Percentiles rank a stretch among this genome's conserved stretches.
These are phyloP conservation scores for Nymphicus hollandicus DNA, from an alignment of 2,113 vertebrate genomes.

Conservation along the genomic window DNA sequence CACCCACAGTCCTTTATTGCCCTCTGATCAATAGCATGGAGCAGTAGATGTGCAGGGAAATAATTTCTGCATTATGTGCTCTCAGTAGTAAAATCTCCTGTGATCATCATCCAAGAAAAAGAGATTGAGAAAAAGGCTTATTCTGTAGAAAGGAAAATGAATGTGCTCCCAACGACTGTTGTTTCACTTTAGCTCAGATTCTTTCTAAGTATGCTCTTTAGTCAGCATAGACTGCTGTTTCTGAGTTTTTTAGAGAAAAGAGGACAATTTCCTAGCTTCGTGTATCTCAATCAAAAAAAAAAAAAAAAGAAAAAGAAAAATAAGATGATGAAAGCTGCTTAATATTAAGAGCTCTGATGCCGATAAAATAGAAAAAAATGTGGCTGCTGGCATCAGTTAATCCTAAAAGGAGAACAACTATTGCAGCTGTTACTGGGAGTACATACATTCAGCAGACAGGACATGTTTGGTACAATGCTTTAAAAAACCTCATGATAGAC, in stretches of 20 bases:
- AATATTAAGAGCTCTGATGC: constrained; percentile 43
- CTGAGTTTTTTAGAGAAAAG: background rate
- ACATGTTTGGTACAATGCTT: background rate
- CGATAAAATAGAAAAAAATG: constrained; percentile 44
- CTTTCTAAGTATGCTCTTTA: background rate
- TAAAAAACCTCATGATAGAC: background rate
- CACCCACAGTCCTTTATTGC: background rate
- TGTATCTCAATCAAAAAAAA: background rate
- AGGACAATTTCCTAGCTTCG: constrained; percentile 11
- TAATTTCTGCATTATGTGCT: background rate
- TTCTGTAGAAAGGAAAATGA: background rate
- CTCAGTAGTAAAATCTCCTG: background rate
- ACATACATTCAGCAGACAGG: background rate
- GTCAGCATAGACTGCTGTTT: background rate
- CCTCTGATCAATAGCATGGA: background rate
- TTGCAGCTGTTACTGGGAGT: background rate
- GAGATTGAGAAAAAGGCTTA: background rate
- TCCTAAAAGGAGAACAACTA: background rate
- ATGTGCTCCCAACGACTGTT: background rate
- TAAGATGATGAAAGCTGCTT: background rate
- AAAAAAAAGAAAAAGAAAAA: background rate
- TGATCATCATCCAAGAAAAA: background rate
- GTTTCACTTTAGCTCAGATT: background rate
- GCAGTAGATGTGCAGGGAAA: background rate
- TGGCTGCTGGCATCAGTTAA: background rate